Evolutionary conservation across 2,113 vertebrate genomes (phyloP).

Genomic region (Macrotis lagotis): DNA sequence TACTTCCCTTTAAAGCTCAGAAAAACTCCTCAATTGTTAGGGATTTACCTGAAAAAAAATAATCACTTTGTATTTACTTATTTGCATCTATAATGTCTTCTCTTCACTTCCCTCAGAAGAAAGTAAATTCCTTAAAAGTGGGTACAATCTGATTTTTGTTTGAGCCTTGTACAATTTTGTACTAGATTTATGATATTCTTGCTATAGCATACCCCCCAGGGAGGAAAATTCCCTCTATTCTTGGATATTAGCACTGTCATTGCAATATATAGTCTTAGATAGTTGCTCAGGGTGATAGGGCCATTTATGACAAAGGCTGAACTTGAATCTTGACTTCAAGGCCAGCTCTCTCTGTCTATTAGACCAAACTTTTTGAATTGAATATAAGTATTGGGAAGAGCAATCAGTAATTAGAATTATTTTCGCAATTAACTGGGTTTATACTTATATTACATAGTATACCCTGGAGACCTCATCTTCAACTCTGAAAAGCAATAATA

Average conservation of each 20-base stretch:
- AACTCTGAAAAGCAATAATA: not conserved
- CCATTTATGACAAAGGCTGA: not conserved
- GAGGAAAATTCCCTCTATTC: not conserved
- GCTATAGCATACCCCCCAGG: not conserved
- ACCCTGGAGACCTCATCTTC: not conserved
- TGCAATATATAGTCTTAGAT: not conserved
- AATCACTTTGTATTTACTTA: not conserved
- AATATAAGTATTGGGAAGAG: not conserved
- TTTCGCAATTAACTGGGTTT: not conserved
- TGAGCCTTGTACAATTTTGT: not conserved
- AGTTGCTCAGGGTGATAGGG: not conserved
- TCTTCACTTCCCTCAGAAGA: not conserved
- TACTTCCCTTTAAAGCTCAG: not conserved
- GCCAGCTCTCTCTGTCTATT: not conserved
- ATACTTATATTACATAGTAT: not conserved
- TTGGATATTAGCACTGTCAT: not conserved
- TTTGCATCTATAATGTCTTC: not conserved
- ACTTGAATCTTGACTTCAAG: not conserved
- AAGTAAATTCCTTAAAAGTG: not conserved
- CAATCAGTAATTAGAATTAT: not conserved
- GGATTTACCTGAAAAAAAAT: not conserved
- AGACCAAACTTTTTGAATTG: not conserved
- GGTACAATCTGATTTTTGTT: not conserved
- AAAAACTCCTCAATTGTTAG: not conserved
- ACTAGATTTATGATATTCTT: not conserved